Conservation (phyloP, 2,113 vertebrate genomes). For the Pangasianodon hypophthalmus region DNA sequence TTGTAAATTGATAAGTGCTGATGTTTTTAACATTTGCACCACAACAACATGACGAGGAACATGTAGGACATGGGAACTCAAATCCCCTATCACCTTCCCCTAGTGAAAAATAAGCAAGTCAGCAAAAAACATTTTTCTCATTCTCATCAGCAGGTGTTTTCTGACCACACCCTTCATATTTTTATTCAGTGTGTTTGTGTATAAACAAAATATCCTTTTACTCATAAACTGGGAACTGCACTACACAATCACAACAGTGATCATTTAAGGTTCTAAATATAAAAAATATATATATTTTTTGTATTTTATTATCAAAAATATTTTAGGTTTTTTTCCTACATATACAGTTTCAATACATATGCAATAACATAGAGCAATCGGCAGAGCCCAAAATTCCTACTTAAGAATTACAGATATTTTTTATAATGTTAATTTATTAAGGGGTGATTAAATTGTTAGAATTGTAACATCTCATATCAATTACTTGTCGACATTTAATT, state of each 20-base stretch:
- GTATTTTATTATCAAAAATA: not conserved
- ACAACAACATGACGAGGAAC: not conserved
- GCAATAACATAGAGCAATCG: not conserved
- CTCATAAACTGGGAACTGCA: not conserved
- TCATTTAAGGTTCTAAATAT: not conserved
- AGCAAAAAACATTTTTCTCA: not conserved
- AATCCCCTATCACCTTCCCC: not conserved
- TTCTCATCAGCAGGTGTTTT: slow-evolving; percentile 17
- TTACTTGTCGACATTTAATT: too few species aligned
- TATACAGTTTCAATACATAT: not conserved
- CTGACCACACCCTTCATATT: not conserved
- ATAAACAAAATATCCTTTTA: not conserved
- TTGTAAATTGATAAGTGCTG: not conserved
- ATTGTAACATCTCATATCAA: too few species aligned
- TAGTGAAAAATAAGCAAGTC: not conserved
- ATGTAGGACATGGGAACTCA: not conserved
- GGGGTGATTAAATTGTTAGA: too few species aligned
- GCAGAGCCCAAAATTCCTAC: too few species aligned
- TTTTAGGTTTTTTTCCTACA: not conserved
- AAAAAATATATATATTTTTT: not conserved
- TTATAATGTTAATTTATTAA: too few species aligned
- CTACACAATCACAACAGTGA: not conserved
- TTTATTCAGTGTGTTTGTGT: not conserved
- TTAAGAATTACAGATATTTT: too few species aligned
- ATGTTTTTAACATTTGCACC: not conserved